Evolutionary conservation across 2,797 vertebrate genomes (phyloP), one percentile per base, ranked within the genome.

Genomic region (Gallirallus australis): DNA sequence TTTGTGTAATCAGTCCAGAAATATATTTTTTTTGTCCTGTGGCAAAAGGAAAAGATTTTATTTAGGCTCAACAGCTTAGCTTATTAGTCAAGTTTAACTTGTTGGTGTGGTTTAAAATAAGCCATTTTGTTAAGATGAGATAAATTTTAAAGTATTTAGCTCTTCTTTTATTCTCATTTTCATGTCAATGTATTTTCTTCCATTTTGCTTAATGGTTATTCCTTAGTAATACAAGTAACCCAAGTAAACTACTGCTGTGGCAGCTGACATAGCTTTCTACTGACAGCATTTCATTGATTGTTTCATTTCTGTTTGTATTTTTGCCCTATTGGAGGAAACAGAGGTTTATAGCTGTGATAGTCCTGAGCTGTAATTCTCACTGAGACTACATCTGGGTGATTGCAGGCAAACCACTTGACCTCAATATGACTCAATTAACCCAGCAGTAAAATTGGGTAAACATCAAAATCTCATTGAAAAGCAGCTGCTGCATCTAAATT

Each of bases 371-470:
- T 90, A 88, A 95, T 94, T 96, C 80, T 96, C 72, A 65, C 54
- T 53, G 86, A 89, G 73, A 30, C 42, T 89, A 53, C 75, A 93
- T 89, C 89, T 95, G 90, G 70, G 63, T 96, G 92, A 92, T 90
- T 94, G 80, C 81, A 91, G 83, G 84, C 89, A 79, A 91, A n/a
- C 89, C 89, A 96, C 95, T 96, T 96, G 96, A 96, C 95, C 94
- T 95, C 89, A 88, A 33, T 96, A 93, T 95, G 93, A 83, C 94
- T 97, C 87, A 94, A 94, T 96, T 96, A 96, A 95, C 93, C 95
- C 95, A 94, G 85, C 77, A 96, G 77, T 87, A 95, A 94, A 95
- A 94, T 66, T 96, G 94, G 35, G 88, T 93, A 96, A 96, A 94
- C 91, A 94, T 81, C 45, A 94, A 96, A 86, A 94, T 76, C 93